A percentile compares a stretch with the other conserved stretches of the same genome.
phyloP scores from a whole-genome alignment of 2,888 invertebrate genomes.

The Phalera bucephala region DNA sequence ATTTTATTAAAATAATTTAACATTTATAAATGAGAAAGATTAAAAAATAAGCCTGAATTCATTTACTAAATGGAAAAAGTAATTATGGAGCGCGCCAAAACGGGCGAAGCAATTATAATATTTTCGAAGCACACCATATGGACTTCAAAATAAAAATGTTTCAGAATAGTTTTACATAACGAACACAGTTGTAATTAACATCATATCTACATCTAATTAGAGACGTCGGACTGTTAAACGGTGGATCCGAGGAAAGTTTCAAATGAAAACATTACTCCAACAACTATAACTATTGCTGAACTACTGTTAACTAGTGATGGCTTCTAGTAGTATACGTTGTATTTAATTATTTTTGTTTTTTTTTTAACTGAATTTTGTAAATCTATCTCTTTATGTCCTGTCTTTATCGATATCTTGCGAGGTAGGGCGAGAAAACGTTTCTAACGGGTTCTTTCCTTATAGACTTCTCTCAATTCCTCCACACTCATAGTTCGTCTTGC shows the following conservation, averaged over 20 bases:
- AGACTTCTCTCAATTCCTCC: too few relatives aligned
- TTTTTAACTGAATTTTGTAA: too few relatives aligned
- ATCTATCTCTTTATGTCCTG: too few relatives aligned
- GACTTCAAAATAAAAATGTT: conserved; percentile 3
- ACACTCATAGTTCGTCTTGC: too few relatives aligned
- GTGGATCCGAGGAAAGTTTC: conserved; percentile 14
- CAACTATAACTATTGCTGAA: too few relatives aligned
- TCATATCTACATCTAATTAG: conserved; percentile 43
- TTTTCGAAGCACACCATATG: conserved; percentile 11
- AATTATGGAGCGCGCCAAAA: conserved; percentile 18
- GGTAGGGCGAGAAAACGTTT: too few relatives aligned
- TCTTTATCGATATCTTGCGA: too few relatives aligned
- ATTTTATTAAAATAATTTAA: neutral
- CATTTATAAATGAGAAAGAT: conserved; percentile 5
- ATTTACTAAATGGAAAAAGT: conserved; percentile 15
- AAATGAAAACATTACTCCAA: conserved; percentile 6
- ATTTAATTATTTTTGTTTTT: too few relatives aligned
- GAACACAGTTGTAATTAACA: conserved; percentile 27
- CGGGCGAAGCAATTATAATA: conserved; percentile 18
- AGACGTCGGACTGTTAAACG: conserved; percentile 26
- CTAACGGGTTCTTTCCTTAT: too few relatives aligned
- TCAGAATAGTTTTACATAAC: conserved; percentile 23
- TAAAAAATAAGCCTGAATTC: neutral
- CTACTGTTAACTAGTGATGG: too few relatives aligned
- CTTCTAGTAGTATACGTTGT: too few relatives aligned